Base-by-base conservation (phyloP, 30 jellyfish, hydroid and myxozoan species). In the Hydra vulgaris region DNA sequence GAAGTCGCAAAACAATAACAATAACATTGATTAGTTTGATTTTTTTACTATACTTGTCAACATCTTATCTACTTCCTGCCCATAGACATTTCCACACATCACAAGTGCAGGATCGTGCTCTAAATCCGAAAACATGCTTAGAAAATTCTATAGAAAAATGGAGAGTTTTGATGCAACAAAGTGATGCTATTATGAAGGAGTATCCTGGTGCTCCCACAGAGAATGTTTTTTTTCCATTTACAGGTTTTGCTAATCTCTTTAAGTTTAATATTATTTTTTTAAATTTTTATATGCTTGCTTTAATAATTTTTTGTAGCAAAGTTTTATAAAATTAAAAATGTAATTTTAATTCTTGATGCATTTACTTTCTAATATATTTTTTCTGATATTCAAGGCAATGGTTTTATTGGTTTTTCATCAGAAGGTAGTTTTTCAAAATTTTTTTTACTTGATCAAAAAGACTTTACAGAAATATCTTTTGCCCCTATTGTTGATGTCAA, bases 141-240 rank as follows among this genome's bases (percentile, higher is more conserved):
- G 89, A 85, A 25, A 16, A 54, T 1, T 25, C 52, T 55, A 80
- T 89, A 17, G 92, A 81, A 27, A 71, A 81, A 73, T 89, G 95
- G 96, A 79, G 72, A 53, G 20, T 27, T 26, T 66, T 54, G 53
- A 89, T 89, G 96, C 92, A 76, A 68, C 81, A 76, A 7, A 90
- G 92, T 74, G 95, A 89, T 84, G 96, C 95, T 18, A 87, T 89
- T 66, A 71, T 89, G 19, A 89, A 89, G 66, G 88, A 84, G 72
- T 73, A 82, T 12, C 96, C 96, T 0, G 87, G 88, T 24, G 88
- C 91, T 23, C 77, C 95, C 61, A 90, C 85, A 25, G 96, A 89
- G 73, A 87, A 89, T 69, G 78, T 76, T 55, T 89, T 89, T 72
- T 74, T 84, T 26, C 96, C 96, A 7, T 89, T 89, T 81, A 54